Evolutionary conservation across 2,888 invertebrate genomes (phyloP).

Genomic region (Pyrgus malvae): DNA sequence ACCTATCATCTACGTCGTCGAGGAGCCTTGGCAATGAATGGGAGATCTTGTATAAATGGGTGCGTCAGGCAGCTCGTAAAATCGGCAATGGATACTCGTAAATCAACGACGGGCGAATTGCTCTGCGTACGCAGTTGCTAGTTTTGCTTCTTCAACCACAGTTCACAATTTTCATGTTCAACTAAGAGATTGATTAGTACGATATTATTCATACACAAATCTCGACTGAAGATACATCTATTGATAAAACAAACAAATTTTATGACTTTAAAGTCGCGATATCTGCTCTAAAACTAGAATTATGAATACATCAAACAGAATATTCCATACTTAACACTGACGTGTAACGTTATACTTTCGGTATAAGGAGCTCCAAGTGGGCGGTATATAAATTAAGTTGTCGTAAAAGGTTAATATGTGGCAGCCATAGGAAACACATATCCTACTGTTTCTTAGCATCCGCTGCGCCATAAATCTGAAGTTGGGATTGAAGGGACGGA

Average conservation of each 20-base stretch:
- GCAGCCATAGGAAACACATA: conserved; percentile 52
- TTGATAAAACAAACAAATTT: too few species aligned
- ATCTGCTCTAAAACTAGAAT: not conserved
- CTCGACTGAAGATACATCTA: too few species aligned
- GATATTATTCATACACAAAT: too few species aligned
- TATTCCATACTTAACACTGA: conserved; percentile 39
- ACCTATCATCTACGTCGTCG: conserved; percentile 36
- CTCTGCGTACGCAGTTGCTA: conserved; percentile 62
- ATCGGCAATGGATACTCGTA: conserved; percentile 70
- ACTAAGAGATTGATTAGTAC: too few species aligned
- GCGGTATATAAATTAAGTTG: conserved; percentile 65
- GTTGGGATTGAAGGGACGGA: conserved; percentile 43
- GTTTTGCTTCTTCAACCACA: conserved; percentile 52
- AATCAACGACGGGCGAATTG: conserved; percentile 66
- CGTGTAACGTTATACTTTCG: conserved; percentile 55
- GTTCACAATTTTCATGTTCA: too few species aligned
- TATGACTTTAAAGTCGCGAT: not conserved
- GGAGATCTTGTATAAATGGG: conserved; percentile 54
- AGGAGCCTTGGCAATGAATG: conserved; percentile 40
- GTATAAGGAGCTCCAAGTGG: conserved; percentile 53
- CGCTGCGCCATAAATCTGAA: conserved; percentile 52
- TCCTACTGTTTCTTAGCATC: conserved; percentile 55
- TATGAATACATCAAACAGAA: not conserved
- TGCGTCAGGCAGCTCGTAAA: conserved; percentile 65
- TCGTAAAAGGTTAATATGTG: conserved; percentile 62